Evolutionary conservation across 1,140 invertebrate species (phyloP), one percentile per base, ranked within the genome.

Genomic region (Danaus plexippus): DNA sequence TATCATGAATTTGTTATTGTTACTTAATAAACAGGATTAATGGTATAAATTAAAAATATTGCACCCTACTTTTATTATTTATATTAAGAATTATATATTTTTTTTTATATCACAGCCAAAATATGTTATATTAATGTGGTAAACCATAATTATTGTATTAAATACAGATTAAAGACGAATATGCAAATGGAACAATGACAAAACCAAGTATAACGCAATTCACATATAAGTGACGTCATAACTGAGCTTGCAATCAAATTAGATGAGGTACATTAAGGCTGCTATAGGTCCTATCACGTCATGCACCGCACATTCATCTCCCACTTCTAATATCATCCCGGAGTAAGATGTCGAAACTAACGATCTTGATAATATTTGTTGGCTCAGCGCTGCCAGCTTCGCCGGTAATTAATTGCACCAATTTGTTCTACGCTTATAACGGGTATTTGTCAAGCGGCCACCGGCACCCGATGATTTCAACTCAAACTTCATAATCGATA

Each of bases 281-380:
- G 52, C 52, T 43, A 53, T 46, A 18, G 41, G 43, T 40, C 49
- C 44, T 47, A 45, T 12, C 10, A 58, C 45, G 59, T 63, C 64
- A 63, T 67, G 60, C 63, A 59, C 60, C 63, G 62, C 66, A 73
- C 68, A 76, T 76, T 71, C 74, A 64, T 75, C 71, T 63, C 61
- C 68, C 67, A 66, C 59, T 64, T 63, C 57, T 73, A 77, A 78
- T 75, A 76, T 75, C 72, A 69, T 64, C 65, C 68, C 73, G 61
- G 56, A 73, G 65, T 85, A 76, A 80, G 76, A 81, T 83, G 79
- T 84, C 71, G 77, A 81, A 82, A 86, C 83, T 84, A 86, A 86
- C 83, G 83, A 86, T 82, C 83, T 83, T 74, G 78, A 86, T 86
- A 84, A 85, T 85, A 82, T 83, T 86, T 86, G 83, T 77, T 81